Conservation (phyloP, 1,140 invertebrate species). For the Pantala flavescens region DNA sequence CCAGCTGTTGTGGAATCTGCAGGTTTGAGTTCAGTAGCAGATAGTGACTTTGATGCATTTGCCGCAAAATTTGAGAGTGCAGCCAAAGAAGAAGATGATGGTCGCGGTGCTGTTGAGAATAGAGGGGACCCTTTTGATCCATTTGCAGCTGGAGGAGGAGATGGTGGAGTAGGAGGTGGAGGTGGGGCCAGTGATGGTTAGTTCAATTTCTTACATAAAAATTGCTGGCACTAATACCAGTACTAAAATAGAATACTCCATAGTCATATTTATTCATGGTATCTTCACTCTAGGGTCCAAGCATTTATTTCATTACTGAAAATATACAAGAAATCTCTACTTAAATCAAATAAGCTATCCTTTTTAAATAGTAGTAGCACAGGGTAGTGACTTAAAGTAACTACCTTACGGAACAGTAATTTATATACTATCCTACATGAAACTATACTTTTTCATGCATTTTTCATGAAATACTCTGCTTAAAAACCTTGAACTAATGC, state of each 20-base stretch:
- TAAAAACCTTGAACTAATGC: too few species aligned
- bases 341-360: too few species aligned
- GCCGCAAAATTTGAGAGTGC: constrained; percentile 69
- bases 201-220: neutral
- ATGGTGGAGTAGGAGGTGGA: constrained; percentile 20
- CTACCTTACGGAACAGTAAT: too few species aligned
- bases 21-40: constrained; percentile 20
- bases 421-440: too few species aligned
- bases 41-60: constrained; percentile 70
- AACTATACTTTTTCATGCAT: too few species aligned
- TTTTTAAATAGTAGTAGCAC: too few species aligned
- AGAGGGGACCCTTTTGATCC: constrained; percentile 32
- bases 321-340: too few species aligned
- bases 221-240: neutral
- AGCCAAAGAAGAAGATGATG: constrained; percentile 44
- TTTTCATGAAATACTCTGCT: too few species aligned
- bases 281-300: too few species aligned
- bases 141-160: constrained; percentile 26
- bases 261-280: neutral
- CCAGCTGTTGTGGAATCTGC: constrained; percentile 17
- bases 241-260: constrained; percentile 34
- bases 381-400: too few species aligned
- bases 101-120: constrained; percentile 36
- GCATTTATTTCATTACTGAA: too few species aligned
- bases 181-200: neutral